These are phyloP conservation scores for Phodopus roborovskii DNA, from an alignment of 2,113 vertebrate species.

Conservation along the genomic window DNA sequence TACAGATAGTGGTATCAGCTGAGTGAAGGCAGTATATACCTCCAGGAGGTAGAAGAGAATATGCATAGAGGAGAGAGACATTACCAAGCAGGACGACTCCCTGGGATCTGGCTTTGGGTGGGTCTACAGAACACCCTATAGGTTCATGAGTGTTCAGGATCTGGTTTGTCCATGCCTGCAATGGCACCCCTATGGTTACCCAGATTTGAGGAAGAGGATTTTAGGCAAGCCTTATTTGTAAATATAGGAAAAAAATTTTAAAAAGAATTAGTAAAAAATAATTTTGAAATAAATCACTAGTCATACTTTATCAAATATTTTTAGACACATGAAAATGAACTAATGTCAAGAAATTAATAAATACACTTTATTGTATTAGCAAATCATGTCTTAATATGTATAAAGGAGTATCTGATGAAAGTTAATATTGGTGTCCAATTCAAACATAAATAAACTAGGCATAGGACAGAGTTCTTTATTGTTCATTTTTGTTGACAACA, in stretches of 20 bases:
- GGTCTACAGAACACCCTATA: not conserved
- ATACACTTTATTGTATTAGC: not conserved
- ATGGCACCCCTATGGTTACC: not conserved
- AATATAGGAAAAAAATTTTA: not conserved
- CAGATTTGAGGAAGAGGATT: not conserved
- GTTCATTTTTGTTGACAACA: not conserved
- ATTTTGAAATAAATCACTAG: not conserved
- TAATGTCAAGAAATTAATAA: not conserved
- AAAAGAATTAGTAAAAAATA: not conserved
- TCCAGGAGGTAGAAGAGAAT: not conserved
- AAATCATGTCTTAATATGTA: not conserved
- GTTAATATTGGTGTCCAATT: constrained; percentile 3
- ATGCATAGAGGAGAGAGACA: not conserved
- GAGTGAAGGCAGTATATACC: not conserved
- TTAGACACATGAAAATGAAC: not conserved
- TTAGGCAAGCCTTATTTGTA: not conserved
- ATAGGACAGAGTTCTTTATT: not conserved
- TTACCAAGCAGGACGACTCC: not conserved
- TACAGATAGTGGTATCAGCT: not conserved
- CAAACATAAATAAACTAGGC: constrained; percentile 12
- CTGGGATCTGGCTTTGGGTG: not conserved
- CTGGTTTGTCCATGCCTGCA: not conserved
- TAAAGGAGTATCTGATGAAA: not conserved
- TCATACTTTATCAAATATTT: not conserved
- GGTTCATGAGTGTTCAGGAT: not conserved